phyloP scores from a whole-genome alignment of 2,888 invertebrate genomes.

The Drosophila meridionalis region DNA sequence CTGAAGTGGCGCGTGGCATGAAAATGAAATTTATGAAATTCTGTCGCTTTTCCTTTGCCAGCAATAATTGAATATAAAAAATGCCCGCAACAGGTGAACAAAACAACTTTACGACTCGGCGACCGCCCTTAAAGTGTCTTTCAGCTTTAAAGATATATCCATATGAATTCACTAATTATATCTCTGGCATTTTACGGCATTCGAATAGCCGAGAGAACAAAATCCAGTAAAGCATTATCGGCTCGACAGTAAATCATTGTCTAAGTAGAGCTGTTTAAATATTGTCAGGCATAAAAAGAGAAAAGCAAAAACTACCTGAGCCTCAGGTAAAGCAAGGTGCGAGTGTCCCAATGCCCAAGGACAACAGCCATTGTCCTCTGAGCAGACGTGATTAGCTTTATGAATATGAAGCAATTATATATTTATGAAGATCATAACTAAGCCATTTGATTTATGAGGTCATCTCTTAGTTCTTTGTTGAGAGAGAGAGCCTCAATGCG shows the following conservation, averaged over 20 bases:
- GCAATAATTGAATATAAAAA: constrained; percentile 67
- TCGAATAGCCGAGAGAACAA: constrained; percentile 62
- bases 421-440: constrained; percentile 79
- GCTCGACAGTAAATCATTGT: constrained; percentile 57
- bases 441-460: constrained; percentile 76
- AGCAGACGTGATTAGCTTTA: constrained; percentile 37
- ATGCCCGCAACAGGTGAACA: constrained; percentile 81
- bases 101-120: constrained; percentile 69
- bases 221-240: constrained; percentile 8
- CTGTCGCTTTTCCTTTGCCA: neutral
- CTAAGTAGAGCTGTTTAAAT: constrained; percentile 50
- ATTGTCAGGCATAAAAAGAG: constrained; percentile 50
- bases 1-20: constrained; percentile 51
- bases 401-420: constrained; percentile 75
- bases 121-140: constrained; percentile 37
- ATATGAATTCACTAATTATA: constrained; percentile 22
- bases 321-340: constrained; percentile 31
- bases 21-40: constrained; percentile 66
- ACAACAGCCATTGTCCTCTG: constrained; percentile 53
- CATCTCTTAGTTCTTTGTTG: constrained; percentile 40
- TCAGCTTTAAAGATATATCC: constrained; percentile 13
- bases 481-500: neutral
- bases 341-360: constrained; percentile 53
- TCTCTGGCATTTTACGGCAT: constrained; percentile 62
- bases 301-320: constrained; percentile 31